Conservation (phyloP, 2,113 vertebrate species). For the Grantiella picta region DNA sequence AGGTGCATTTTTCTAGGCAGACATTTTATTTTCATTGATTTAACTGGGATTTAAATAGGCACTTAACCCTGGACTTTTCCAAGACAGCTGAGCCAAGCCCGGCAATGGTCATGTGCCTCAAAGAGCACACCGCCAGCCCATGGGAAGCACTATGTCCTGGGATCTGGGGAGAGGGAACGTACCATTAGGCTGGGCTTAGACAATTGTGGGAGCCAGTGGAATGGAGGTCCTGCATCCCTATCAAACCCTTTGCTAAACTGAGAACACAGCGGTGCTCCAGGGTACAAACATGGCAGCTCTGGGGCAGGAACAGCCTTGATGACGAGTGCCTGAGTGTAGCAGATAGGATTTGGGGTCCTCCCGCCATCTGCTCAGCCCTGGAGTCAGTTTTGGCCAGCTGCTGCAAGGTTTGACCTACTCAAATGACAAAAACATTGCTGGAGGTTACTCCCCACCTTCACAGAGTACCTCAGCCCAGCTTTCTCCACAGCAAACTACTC, state of each 20-base stretch:
- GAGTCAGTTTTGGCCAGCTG: background rate
- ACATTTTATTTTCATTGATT: background rate
- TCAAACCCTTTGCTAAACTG: background rate
- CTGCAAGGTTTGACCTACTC: background rate
- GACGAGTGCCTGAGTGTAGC: fast-evolving
- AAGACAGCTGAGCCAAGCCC: background rate
- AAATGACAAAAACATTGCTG: background rate
- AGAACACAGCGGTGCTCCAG: background rate
- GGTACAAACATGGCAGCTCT: fast-evolving
- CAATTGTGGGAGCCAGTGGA: background rate
- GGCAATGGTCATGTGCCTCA: fast-evolving
- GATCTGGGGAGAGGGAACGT: background rate
- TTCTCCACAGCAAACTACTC: background rate
- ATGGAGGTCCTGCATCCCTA: background rate
- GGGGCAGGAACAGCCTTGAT: fast-evolving
- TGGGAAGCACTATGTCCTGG: background rate
- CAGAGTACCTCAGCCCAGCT: background rate
- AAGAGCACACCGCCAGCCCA: background rate
- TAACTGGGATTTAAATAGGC: background rate
- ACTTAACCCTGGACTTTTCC: background rate
- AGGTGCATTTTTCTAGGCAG: background rate
- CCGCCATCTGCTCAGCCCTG: background rate
- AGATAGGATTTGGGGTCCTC: background rate
- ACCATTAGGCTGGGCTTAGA: background rate
- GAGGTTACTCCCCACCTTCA: background rate